These are phyloP conservation scores for Nephrocerus scutellatus DNA, from an alignment of 2,888 invertebrate genomes.

Conservation along the genomic window DNA sequence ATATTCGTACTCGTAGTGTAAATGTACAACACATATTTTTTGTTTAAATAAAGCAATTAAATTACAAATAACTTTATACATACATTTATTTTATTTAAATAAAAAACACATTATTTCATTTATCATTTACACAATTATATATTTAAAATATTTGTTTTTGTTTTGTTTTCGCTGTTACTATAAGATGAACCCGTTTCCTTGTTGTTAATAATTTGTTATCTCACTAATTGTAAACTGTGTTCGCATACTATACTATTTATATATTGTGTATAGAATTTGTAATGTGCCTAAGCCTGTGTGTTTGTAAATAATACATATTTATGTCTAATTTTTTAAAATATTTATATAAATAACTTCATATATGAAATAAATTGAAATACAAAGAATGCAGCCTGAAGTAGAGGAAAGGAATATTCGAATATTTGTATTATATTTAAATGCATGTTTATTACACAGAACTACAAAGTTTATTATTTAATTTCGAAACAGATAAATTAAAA, in stretches of 20 bases:
- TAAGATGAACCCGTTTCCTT: neutral
- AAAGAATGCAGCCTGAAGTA: no score
- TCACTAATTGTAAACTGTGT: no score
- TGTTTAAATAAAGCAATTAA: neutral
- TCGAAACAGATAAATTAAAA: no score
- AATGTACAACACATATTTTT: conserved; percentile 1
- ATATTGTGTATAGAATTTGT: conserved; percentile 31
- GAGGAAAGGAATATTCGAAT: no score
- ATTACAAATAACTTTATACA: conserved; percentile 11
- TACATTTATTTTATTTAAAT: conserved; percentile 14
- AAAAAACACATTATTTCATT: conserved; percentile 33
- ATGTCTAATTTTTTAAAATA: conserved; percentile 12
- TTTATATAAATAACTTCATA: no score
- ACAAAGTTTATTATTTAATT: no score
- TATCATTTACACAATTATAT: conserved; percentile 16
- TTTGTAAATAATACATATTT: conserved; percentile 16
- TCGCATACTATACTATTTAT: neutral
- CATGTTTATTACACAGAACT: no score
- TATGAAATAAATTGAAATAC: no score
- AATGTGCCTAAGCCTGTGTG: conserved; percentile 18
- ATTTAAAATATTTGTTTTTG: conserved; percentile 2
- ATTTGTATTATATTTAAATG: no score
- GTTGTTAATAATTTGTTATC: neutral
- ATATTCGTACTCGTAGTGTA: conserved; percentile 8
- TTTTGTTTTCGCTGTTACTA: neutral